A percentile compares a stretch with the other conserved stretches of the same genome.
phyloP scores from a whole-genome alignment of 2,113 vertebrate species.

The Elaphurus davidianus region DNA sequence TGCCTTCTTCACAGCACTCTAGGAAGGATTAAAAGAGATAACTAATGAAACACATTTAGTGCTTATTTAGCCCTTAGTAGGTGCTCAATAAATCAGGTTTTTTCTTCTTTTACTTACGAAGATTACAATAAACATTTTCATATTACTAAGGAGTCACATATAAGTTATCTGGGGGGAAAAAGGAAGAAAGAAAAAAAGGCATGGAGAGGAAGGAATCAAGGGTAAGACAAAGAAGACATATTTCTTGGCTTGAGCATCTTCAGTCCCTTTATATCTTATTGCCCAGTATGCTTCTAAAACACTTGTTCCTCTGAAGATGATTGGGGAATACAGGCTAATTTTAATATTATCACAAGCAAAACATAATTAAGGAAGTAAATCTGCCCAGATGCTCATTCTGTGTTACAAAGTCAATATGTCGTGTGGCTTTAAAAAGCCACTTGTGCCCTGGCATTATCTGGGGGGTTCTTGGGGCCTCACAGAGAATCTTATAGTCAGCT shows the following conservation, averaged over 20 bases:
- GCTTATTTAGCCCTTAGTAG: neutral
- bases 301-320: neutral
- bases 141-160: neutral
- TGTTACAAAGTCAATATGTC: neutral
- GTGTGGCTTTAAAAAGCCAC: neutral
- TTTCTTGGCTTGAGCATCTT: neutral
- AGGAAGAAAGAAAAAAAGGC: neutral
- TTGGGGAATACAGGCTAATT: slow-evolving; percentile 25
- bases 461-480: neutral
- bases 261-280: neutral
- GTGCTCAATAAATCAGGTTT: neutral
- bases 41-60: neutral
- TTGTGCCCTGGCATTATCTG: neutral
- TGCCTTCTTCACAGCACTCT: neutral
- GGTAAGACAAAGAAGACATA: neutral
- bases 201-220: neutral
- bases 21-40: neutral
- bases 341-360: slow-evolving; percentile 36
- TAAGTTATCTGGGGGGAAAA: neutral
- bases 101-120: neutral
- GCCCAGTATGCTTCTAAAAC: neutral
- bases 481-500: neutral
- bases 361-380: slow-evolving; percentile 39
- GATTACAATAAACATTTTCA: neutral
- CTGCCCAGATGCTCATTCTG: neutral